Conservation (phyloP, 2,888 invertebrate species). For the Octodonta nipae region DNA sequence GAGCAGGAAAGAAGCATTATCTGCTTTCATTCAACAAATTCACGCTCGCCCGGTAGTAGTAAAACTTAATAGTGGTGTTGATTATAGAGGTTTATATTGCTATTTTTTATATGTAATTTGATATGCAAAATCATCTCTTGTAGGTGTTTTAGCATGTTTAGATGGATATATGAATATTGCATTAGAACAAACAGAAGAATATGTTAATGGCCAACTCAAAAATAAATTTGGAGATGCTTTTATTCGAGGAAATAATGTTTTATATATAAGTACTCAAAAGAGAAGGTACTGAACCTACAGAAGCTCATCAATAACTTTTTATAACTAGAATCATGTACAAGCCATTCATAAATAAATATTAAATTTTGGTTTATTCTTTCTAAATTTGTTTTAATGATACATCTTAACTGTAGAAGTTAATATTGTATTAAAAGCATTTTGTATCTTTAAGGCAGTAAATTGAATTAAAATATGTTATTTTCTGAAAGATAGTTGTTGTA, state of each 20-base stretch:
- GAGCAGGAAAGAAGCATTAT: constrained; percentile 93
- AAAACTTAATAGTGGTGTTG: constrained; percentile 95
- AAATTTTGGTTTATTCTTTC: too few species aligned
- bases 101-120: constrained; percentile 2
- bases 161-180: constrained; percentile 99
- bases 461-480: too few species aligned
- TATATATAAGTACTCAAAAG: constrained; percentile 88
- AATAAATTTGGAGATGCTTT: constrained; percentile 99
- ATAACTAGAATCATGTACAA: too few species aligned
- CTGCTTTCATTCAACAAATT: constrained; percentile 94
- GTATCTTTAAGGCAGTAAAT: too few species aligned
- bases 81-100: constrained; percentile 75
- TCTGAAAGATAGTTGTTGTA: too few species aligned
- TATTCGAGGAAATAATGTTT: constrained; percentile 95
- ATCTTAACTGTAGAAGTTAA: too few species aligned
- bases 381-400: too few species aligned
- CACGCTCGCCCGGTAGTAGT: constrained; percentile 98
- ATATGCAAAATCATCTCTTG: constrained; percentile 21
- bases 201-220: constrained; percentile 94
- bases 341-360: too few species aligned
- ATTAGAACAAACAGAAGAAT: constrained; percentile 97
- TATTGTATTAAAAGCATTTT: too few species aligned
- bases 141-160: constrained; percentile 90
- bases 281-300: constrained; percentile 43
- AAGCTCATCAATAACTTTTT: constrained; percentile 1